These are phyloP conservation scores for Pammene aurita DNA, from an alignment of 2,888 invertebrate species.

Conservation along the genomic window DNA sequence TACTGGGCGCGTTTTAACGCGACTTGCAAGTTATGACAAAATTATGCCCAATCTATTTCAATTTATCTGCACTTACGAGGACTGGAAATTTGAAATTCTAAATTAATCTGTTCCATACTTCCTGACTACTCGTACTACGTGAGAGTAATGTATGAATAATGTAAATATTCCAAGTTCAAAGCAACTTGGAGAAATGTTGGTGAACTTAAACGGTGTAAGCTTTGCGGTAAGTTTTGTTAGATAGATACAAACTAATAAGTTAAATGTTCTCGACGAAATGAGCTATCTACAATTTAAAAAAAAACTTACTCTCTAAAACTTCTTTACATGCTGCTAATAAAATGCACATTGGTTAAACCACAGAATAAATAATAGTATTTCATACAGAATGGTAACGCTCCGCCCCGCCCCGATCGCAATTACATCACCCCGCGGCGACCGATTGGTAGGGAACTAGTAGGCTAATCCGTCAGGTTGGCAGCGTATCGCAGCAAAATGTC, in stretches of 20 bases:
- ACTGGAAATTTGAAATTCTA: neutral
- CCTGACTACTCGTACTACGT: neutral
- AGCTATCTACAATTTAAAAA: no score
- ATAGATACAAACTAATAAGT: neutral
- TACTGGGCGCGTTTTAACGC: no score
- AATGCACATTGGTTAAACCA: no score
- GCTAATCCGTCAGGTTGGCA: no score
- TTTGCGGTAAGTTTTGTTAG: slow-evolving; percentile 7
- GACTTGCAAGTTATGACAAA: neutral
- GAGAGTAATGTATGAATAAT: slow-evolving; percentile 9
- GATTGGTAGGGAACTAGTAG: no score
- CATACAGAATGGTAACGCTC: no score
- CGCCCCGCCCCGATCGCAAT: no score
- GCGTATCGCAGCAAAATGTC: no score
- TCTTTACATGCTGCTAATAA: no score
- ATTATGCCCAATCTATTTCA: slow-evolving; percentile 6
- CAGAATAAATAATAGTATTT: no score
- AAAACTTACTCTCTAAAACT: no score
- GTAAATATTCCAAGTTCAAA: slow-evolving; percentile 9
- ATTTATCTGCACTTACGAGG: neutral
- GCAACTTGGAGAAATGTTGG: neutral
- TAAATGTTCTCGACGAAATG: neutral
- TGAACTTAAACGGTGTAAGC: neutral
- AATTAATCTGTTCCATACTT: slow-evolving; percentile 6
- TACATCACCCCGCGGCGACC: no score